phyloP scores from a whole-genome alignment of 2,797 vertebrate species.

The Myoxocephalus aenaeus region DNA sequence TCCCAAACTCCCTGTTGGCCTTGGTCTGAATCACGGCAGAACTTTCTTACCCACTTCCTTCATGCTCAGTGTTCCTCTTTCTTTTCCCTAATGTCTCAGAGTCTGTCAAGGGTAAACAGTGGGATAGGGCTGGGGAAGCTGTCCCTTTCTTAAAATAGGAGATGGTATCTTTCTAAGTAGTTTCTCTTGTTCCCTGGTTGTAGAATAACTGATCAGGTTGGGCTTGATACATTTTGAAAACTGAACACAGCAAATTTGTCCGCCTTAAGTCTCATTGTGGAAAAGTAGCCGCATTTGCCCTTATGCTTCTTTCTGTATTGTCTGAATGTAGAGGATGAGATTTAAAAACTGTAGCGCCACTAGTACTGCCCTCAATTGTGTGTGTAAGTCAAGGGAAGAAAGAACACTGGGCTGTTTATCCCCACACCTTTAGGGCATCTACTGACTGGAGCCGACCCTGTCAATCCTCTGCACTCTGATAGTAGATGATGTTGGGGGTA shows the following conservation, averaged over 20 bases:
- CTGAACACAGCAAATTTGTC: constrained; percentile 55
- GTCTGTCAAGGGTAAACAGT: constrained; percentile 46
- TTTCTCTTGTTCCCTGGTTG: constrained; percentile 73
- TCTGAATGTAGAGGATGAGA: constrained; percentile 46
- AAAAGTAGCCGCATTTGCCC: constrained; percentile 36
- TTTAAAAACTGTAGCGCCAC: constrained; percentile 29
- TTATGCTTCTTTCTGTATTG: constrained; percentile 28
- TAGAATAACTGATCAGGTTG: constrained; percentile 66
- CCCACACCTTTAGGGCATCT: constrained; percentile 40
- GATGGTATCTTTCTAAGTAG: constrained; percentile 73
- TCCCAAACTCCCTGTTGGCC: constrained; percentile 25
- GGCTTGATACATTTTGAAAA: constrained; percentile 64
- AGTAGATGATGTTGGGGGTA: too few species aligned
- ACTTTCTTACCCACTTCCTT: constrained; percentile 28
- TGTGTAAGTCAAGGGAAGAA: constrained; percentile 10
- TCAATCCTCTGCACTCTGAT: constrained; percentile 41
- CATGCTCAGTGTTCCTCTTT: constrained; percentile 30
- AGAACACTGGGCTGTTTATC: constrained; percentile 8
- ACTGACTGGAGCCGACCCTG: constrained; percentile 41
- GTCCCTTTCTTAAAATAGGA: constrained; percentile 69
- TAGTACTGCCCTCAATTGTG: background rate
- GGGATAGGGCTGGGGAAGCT: constrained; percentile 35
- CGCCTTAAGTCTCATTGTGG: constrained; percentile 39
- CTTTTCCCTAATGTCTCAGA: constrained; percentile 51
- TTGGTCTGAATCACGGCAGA: constrained; percentile 23